phyloP scores from a whole-genome alignment of 2,113 vertebrate genomes.

The Haemorhous mexicanus region DNA sequence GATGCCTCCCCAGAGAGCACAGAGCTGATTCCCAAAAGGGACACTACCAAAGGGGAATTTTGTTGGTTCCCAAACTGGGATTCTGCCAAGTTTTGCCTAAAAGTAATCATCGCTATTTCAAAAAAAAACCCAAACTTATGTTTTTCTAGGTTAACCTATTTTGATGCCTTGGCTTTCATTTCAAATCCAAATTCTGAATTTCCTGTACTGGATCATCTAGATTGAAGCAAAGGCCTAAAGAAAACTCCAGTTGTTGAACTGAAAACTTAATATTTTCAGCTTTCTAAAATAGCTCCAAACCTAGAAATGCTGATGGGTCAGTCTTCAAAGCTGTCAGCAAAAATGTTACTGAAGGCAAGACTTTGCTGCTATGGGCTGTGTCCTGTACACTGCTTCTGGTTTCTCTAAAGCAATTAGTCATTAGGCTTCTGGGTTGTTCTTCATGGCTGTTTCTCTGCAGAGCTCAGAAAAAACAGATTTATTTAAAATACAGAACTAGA shows the following conservation, averaged over 20 bases:
- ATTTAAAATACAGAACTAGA: background rate
- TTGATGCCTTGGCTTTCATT: background rate
- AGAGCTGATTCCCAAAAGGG: background rate
- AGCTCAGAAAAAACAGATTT: background rate
- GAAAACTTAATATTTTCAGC: background rate
- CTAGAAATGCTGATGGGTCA: background rate
- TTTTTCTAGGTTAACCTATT: background rate
- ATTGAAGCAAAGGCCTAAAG: background rate
- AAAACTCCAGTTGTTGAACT: background rate
- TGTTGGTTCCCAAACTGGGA: background rate
- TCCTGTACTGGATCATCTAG: background rate
- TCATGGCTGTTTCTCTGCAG: background rate
- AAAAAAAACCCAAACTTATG: background rate
- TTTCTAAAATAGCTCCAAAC: background rate
- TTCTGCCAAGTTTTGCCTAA: slow-evolving; percentile 20
- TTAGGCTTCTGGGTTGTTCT: background rate
- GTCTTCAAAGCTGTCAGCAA: background rate
- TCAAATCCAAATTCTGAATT: background rate
- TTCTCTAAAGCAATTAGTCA: background rate
- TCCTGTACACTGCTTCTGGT: background rate
- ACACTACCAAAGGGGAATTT: slow-evolving; percentile 10
- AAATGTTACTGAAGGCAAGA: background rate
- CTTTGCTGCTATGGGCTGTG: background rate
- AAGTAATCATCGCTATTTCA: background rate
- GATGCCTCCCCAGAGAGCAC: background rate